Evolutionary conservation across 2,888 invertebrate genomes (phyloP).

Genomic region (Leptinotarsa tumamoca): DNA sequence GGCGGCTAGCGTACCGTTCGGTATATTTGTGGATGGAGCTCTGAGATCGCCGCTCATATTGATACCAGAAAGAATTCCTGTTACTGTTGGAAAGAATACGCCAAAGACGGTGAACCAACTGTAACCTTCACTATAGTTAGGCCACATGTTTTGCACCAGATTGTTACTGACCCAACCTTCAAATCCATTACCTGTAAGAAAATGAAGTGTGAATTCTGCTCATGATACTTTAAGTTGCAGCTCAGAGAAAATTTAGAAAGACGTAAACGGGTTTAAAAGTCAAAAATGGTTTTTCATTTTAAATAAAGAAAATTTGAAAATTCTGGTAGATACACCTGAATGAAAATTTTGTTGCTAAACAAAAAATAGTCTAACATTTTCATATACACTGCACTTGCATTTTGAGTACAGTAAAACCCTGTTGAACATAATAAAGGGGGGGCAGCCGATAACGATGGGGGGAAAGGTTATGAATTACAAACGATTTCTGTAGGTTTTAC

Average conservation of each 20-base stretch:
- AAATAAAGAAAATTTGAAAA: no score
- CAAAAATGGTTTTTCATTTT: no score
- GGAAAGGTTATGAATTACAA: no score
- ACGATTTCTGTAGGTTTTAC: no score
- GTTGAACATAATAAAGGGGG: no score
- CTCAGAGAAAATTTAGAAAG: no score
- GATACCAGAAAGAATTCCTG: conserved; percentile 96
- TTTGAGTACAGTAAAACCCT: no score
- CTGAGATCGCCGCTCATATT: conserved; percentile 98
- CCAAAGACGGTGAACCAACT: conserved; percentile 97
- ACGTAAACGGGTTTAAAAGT: no score
- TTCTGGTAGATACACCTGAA: background rate
- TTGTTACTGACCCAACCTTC: conserved; percentile 87
- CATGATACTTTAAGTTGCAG: no score
- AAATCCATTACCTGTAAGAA: conserved; percentile 78
- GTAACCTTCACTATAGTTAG: conserved; percentile 82
- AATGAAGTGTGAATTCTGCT: conserved; percentile 16
- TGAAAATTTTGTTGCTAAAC: background rate
- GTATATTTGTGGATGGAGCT: conserved; percentile 92
- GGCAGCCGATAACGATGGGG: no score
- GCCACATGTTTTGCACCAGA: conserved; percentile 84
- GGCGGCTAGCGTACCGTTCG: conserved; percentile 93
- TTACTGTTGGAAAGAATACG: conserved; percentile 97
- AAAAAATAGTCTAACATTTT: background rate
- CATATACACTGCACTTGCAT: background rate